Conservation (phyloP, 2,888 invertebrate genomes). For the Creontiades dilutus region DNA sequence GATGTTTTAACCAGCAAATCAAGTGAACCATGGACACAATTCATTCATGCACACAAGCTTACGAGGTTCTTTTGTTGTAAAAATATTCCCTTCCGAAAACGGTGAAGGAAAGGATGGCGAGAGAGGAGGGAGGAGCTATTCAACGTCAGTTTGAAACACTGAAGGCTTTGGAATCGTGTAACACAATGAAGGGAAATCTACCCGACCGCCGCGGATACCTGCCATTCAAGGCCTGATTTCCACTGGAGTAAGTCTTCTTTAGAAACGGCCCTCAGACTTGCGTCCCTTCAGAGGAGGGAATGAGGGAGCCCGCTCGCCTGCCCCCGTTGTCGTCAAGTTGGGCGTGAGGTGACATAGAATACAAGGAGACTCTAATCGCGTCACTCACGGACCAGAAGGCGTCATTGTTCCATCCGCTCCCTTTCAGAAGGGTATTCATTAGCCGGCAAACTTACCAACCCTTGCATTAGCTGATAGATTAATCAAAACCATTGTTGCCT, state of each 20-base stretch:
- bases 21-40: neutral
- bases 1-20: neutral
- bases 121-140: neutral
- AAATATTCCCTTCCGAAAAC: slow-evolving; percentile 20
- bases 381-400: slow-evolving; percentile 71
- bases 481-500: slow-evolving; percentile 68
- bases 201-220: slow-evolving; percentile 53
- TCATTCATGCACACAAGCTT: neutral
- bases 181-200: slow-evolving; percentile 59
- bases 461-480: slow-evolving; percentile 71
- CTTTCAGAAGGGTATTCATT: slow-evolving; percentile 71
- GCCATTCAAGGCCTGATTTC: slow-evolving; percentile 60
- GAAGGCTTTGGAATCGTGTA: slow-evolving; percentile 38
- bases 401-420: slow-evolving; percentile 62
- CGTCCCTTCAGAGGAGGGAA: slow-evolving; percentile 49
- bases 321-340: slow-evolving; percentile 69
- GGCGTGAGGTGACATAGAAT: slow-evolving; percentile 70
- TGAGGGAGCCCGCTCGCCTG: slow-evolving; percentile 53
- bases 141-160: slow-evolving; percentile 66
- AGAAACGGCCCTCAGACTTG: slow-evolving; percentile 11
- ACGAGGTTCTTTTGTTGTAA: slow-evolving; percentile 1
- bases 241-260: slow-evolving; percentile 69
- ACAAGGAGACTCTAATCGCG: slow-evolving; percentile 69
- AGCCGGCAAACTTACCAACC: slow-evolving; percentile 70
- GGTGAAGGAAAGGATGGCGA: neutral